Evolutionary conservation across 2,797 vertebrate genomes (phyloP), one percentile per base, ranked within the genome.

Genomic region (Bryconaethiops microstoma): DNA sequence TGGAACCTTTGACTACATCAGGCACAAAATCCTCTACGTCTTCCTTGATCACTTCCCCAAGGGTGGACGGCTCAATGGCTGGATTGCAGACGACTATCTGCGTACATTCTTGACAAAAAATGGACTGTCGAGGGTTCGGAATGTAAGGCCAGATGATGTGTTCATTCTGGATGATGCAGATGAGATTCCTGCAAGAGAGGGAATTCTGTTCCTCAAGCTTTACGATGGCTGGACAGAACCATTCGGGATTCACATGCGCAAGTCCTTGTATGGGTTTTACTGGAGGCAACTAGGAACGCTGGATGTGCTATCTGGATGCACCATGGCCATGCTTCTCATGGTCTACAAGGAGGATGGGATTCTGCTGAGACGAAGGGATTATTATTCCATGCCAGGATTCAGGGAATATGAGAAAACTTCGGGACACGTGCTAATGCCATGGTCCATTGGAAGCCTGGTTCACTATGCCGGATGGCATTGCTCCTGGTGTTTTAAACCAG

Each of bases 381-480:
- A 96, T 89, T 96, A 95, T 81, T 93, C 92, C 55, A 94, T 96
- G 93, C 91, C 94, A 5, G 91, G 89, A 71, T 96, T 96, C 83
- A 92, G 95, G 3, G 92, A 93, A 68, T 96, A 96, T 0, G 95
- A 96, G 90, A 95, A 94, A 85, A 92, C 90, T 83, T 95, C 95
- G 0, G 94, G 95, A 64, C 94, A 94, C 84, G 93, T 95, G 88
- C 87, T 96, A 83, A 92, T 96, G 64, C 94, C 94, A 78, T 96
- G 96, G 96, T 94, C 95, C 0, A 89, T 96, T 19, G 96, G 96
- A 68, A 96, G 95, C 79, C 94, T 94, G 0, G 92, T 96, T 77
- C 96, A 96, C 88, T 95, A 95, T 29, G 95, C 95, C 7, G 96
- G 96, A 77, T 96, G 96, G 96, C 96, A 96, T 88, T 96, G 96